Conservation (phyloP, 2,113 vertebrate genomes). For the Ailuropoda melanoleuca region DNA sequence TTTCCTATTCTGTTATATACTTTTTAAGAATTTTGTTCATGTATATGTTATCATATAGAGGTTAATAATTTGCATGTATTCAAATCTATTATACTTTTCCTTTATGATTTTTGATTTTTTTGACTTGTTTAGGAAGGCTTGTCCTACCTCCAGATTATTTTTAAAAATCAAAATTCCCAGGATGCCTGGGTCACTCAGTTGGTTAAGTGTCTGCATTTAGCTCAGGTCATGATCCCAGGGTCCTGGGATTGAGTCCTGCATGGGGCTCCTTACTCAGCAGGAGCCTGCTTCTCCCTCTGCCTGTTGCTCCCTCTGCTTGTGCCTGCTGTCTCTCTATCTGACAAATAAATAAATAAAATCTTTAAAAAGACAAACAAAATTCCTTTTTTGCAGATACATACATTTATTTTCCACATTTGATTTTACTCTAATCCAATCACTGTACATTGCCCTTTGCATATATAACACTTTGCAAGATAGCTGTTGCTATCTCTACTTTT, state of each 20-base stretch:
- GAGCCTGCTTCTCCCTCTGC: neutral
- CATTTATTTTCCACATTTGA: neutral
- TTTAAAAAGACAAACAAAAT: neutral
- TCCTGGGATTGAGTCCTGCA: neutral
- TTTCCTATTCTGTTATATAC: neutral
- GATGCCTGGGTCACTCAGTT: neutral
- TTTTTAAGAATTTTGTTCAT: conserved; percentile 9
- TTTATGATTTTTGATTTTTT: neutral
- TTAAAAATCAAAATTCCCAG: neutral
- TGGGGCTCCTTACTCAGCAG: neutral
- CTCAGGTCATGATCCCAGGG: neutral
- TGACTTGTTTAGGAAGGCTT: neutral
- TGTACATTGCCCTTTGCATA: neutral
- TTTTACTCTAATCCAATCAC: neutral
- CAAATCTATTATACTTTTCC: neutral
- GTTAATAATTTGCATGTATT: neutral
- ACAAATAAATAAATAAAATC: too few relatives aligned
- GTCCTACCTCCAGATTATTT: neutral
- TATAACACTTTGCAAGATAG: neutral
- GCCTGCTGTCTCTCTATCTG: neutral
- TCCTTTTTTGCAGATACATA: neutral
- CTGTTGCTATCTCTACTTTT: neutral
- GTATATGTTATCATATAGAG: neutral
- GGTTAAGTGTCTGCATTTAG: neutral
- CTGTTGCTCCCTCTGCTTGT: neutral